phyloP scores from a whole-genome alignment of 2,113 vertebrate species.

The Prunella himalayana region DNA sequence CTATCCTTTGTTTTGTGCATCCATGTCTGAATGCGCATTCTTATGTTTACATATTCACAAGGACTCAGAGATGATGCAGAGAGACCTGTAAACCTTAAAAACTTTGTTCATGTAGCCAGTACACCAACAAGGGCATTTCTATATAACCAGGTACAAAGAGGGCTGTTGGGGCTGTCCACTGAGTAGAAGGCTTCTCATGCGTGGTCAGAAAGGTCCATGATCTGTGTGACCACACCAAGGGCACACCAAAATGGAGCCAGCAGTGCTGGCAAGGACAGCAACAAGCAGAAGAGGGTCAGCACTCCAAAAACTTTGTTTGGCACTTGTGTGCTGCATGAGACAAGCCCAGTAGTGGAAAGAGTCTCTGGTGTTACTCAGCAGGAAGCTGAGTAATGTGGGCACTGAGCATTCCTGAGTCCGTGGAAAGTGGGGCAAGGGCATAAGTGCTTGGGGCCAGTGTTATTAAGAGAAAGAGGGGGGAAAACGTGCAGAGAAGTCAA shows the following conservation, averaged over 20 bases:
- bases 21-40: not conserved
- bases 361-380: not conserved
- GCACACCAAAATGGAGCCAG: not conserved
- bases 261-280: not conserved
- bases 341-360: not conserved
- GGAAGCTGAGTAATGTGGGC: fast-evolving
- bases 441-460: too few relatives aligned
- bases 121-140: not conserved
- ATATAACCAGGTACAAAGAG: not conserved
- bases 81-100: not conserved
- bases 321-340: not conserved
- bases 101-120: not conserved
- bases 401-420: not conserved
- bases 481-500: not conserved
- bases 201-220: fast-evolving
- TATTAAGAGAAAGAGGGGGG: not conserved
- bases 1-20: not conserved
- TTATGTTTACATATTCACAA: not conserved
- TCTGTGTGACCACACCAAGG: not conserved
- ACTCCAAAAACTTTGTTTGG: not conserved
- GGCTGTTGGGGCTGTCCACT: not conserved
- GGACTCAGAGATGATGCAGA: not conserved
- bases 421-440: fast-evolving
- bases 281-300: not conserved
- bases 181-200: not conserved